Conservation (phyloP, 2,113 vertebrate genomes). For the Coptodon bakossiorum region DNA sequence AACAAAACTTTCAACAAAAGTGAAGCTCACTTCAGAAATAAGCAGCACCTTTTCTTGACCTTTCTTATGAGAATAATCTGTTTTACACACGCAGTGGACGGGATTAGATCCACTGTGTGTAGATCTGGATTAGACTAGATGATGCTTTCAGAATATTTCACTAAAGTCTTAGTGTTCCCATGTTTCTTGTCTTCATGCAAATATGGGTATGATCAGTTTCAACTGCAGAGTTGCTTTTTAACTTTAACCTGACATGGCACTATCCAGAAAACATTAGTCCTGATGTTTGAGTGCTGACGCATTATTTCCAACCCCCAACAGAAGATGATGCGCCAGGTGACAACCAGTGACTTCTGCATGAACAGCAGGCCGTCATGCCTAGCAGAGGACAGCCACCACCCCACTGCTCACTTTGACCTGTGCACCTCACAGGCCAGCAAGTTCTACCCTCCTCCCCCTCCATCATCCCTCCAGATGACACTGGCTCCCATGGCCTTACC, state of each 20-base stretch:
- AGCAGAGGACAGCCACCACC: conserved; percentile 83
- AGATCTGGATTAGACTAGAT: background rate
- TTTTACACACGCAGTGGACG: background rate
- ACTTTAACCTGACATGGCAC: background rate
- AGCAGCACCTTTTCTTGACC: background rate
- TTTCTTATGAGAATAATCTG: background rate
- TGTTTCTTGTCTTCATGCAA: background rate
- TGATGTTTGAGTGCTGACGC: background rate
- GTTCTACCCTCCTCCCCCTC: conserved; percentile 82
- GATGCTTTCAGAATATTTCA: background rate
- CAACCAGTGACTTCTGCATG: conserved; percentile 87
- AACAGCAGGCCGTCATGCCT: conserved; percentile 87
- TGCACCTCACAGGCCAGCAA: conserved; percentile 87
- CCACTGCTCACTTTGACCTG: conserved; percentile 86
- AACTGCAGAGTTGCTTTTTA: background rate
- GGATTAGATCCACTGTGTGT: background rate
- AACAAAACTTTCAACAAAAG: background rate
- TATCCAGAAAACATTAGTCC: background rate
- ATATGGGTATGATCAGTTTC: background rate
- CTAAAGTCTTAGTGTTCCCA: background rate
- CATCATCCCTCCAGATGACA: conserved; percentile 69
- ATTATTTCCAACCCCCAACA: conserved; percentile 59
- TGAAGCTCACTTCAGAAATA: background rate
- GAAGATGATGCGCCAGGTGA: conserved; percentile 97
- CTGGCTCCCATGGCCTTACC: conserved; percentile 64